Base-by-base conservation (phyloP, 2,888 invertebrate genomes). In the Acleris laterana region DNA sequence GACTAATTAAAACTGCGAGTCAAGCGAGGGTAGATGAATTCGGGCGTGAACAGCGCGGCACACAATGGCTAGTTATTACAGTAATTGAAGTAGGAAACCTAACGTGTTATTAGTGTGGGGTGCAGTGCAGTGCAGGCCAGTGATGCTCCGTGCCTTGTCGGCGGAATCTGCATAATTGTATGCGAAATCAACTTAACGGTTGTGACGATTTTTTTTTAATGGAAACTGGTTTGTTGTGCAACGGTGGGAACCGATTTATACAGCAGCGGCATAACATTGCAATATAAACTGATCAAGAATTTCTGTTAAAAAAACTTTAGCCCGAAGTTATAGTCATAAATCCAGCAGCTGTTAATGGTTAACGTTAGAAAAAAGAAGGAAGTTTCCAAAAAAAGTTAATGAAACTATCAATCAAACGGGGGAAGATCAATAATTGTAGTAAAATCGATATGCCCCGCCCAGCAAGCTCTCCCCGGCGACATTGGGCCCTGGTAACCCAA, bases 401-500 rank as follows among this genome's bases (percentile, higher is more conserved):
- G 68, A 72, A 79, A 77, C 81, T 79, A 85, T 85, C 84, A 83
- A 85, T 86, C 83, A 84, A 77, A 77, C 71, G 72, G 73, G 69
- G 76, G 83, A 81, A 81, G 80, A 82, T 84, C 83, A 81, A 85
- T 84, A 83, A 76, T 77, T 74, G 73, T 75, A 74, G 73, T 80
- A 71, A 81, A 81, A 82, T 85, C 83, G 85, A 86, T 85, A 71
- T 70, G 77, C 79, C 79, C 80, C 81, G 80, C 83, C 82, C 79
- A 71, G 72, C 32, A 3, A 32, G 32, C 77, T 71, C 79, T 59
- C 72, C 80, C 82, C 77, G 74, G 68, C 83, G 78, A 77, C 85
- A 82, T 69, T 71, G 77, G 81, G 87, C 81, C 84, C 89, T 87
- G 84, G 88, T 92, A 92, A 91, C 91, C 90, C 82, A 92, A 90